Base-by-base conservation (phyloP, 2,797 vertebrate genomes). In the Thalassophryne amazonica region DNA sequence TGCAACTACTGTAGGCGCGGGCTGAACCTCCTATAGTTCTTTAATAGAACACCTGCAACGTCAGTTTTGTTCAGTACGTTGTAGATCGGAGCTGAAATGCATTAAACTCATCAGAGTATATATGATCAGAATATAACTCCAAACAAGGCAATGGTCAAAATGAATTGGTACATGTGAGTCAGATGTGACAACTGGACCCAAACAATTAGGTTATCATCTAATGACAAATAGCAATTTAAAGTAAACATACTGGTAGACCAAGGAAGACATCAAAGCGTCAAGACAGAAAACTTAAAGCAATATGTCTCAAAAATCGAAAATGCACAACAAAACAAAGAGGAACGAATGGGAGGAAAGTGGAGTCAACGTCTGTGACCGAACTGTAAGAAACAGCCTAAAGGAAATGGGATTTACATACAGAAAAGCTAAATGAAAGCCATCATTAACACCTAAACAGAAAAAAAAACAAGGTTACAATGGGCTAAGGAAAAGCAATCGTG, bases 181-280 rank as follows among this genome's bases (percentile, higher is more conserved):
- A 52, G 24, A 57, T 18, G 16, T 27, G 7, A 55, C 9, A 37
- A 20, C 18, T 41, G n/a, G 53, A 18, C 32, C 2, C 15, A 16
- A 65, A 30, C 25, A 70, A 59, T 60, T 48, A 49, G 6, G 17
- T 13, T 24, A 36, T 28, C 47, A 43, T 31, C 33, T 57, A 17
- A 13, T n/a, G 4, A 1, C 31, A 56, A 47, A 58, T 14, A 16
- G 17, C 47, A n/a, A n/a, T n/a, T n/a, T n/a, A n/a, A n/a, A n/a
- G n/a, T n/a, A n/a, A n/a, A n/a, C n/a, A n/a, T n/a, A n/a, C n/a
- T n/a, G n/a, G n/a, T n/a, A n/a, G n/a, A n/a, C n/a, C n/a, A n/a
- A n/a, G n/a, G n/a, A 17, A 31, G 47, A 63, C 79, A 65, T 52
- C n/a, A n/a, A n/a, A n/a, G n/a, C n/a, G 65, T 69, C 35, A 55